Base-by-base conservation (phyloP, 2,113 vertebrate genomes). In the Holacanthus passer region DNA sequence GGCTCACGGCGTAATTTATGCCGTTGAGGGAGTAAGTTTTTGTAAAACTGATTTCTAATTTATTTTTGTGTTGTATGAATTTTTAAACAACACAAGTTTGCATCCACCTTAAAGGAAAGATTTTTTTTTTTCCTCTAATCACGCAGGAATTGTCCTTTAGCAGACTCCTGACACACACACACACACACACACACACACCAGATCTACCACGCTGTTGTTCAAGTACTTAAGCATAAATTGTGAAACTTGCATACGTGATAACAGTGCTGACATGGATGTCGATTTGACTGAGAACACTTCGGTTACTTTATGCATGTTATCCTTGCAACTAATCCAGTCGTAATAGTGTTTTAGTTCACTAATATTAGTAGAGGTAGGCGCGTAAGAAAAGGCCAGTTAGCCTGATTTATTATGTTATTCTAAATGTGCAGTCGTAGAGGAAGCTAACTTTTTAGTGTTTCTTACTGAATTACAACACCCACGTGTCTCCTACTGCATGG, bases 371-470 rank as follows among this genome's bases (percentile, higher is more conserved):
- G 27, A 41, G 22, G 35, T 68, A 48, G 14, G 3, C 2, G 43
- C 59, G 13, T 63, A 12, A 47, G 27, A n/a, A 65, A 71, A 45
- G 8, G 20, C 22, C 47, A 31, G 29, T 37, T 62, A 19, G 32
- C 24, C 37, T 63, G 17, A 37, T 55, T 66, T 48, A 50, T 76
- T 68, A 29, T n/a, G 27, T 32, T 10, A 10, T 41, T 60, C 56
- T 29, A 41, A 48, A 70, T 53, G 65, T 60, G 63, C 29, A 76
- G 47, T 64, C 27, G 1, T 27, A 50, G 14, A 11, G 35, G 35
- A 74, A 63, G 35, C 29, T 43, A 53, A 50, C 58, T 4, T 20
- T 53, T 53, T 31, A 62, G 35, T 43, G 50, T 81, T 80, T 53
- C 35, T 63, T 62, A 0, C 45, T 48, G 43, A 64, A 70, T 50